A percentile compares a stretch with the other conserved stretches of the same genome.
These are phyloP conservation scores for Pseudonaja textilis DNA, from an alignment of 2,113 vertebrate genomes.

Conservation along the genomic window DNA sequence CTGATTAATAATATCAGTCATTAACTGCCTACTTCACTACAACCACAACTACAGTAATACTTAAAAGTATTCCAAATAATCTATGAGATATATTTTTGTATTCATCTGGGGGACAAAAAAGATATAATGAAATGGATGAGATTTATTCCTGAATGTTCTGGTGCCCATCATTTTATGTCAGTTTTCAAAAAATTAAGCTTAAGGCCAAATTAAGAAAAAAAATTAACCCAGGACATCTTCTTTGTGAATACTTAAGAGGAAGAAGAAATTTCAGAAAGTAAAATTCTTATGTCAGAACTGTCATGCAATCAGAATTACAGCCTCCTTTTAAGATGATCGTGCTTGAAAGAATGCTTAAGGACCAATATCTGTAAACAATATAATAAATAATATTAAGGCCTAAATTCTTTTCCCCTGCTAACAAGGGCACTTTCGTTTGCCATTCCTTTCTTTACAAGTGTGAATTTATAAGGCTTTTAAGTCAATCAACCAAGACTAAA, in stretches of 20 bases:
- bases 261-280: not conserved
- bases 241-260: not conserved
- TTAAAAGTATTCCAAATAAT: not conserved
- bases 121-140: not conserved
- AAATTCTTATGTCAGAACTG: not conserved
- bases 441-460: not conserved
- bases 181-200: not conserved
- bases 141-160: not conserved
- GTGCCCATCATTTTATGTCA: not conserved
- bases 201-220: not conserved
- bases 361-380: not conserved
- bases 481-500: not conserved
- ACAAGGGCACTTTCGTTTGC: not conserved
- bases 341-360: not conserved
- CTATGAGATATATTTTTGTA: not conserved
- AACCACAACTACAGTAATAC: not conserved
- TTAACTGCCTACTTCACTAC: slow-evolving; percentile 38
- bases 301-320: not conserved
- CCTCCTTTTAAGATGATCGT: not conserved
- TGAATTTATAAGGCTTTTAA: not conserved
- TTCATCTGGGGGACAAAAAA: not conserved
- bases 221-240: not conserved
- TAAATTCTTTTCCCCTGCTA: not conserved
- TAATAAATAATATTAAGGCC: not conserved
- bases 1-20: not conserved